These are phyloP conservation scores for Sarcophaga variegata DNA, from an alignment of 2,888 invertebrate genomes.

Conservation along the genomic window DNA sequence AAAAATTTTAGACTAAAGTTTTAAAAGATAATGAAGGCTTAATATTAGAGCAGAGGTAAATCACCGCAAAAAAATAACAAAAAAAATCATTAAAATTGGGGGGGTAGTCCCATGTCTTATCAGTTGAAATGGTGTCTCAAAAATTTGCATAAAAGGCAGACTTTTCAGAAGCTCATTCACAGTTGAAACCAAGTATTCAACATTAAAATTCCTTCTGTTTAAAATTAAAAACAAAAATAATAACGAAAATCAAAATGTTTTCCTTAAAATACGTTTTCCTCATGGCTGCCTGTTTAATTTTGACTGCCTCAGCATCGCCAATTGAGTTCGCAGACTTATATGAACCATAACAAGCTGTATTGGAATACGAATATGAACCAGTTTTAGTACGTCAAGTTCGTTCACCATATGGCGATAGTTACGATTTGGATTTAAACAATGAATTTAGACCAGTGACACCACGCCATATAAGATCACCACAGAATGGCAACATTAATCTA, in stretches of 20 bases:
- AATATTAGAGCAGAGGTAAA: no score
- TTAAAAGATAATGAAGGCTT: no score
- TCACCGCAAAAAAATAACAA: no score
- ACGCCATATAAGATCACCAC: constrained; percentile 33
- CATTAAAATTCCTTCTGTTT: no score
- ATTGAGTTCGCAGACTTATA: not conserved
- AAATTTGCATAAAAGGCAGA: no score
- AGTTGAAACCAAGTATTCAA: no score
- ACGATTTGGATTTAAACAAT: not conserved
- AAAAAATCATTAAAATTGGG: no score
- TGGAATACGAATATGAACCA: not conserved
- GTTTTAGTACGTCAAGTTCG: not conserved
- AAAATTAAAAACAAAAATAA: no score
- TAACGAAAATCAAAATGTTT: constrained; percentile 22
- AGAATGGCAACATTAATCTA: constrained; percentile 41
- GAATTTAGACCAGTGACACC: not conserved
- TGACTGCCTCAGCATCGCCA: not conserved
- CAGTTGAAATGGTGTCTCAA: no score
- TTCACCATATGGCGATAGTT: not conserved
- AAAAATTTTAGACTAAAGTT: no score
- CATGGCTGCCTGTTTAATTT: constrained; percentile 1
- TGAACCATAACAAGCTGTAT: not conserved
- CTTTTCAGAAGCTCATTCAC: no score
- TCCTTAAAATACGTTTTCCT: constrained; percentile 6
- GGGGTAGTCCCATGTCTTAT: no score